phyloP scores from a whole-genome alignment of 2,113 vertebrate genomes.

The Tricholaema leucomelas region DNA sequence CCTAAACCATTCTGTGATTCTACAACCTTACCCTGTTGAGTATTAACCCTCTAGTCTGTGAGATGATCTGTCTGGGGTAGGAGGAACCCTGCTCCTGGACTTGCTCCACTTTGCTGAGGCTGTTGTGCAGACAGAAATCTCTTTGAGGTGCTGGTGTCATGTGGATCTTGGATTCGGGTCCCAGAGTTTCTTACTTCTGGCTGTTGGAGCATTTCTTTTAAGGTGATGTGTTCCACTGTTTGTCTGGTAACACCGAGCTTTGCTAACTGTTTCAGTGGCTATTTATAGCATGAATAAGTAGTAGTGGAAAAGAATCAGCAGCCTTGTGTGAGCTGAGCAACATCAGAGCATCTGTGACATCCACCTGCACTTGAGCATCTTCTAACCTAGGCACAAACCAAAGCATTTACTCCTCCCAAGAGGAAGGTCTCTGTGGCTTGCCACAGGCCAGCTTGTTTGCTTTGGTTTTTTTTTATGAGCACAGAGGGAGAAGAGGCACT shows the following conservation, averaged over 20 bases:
- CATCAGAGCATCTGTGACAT: neutral
- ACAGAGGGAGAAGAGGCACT: neutral
- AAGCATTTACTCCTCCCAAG: neutral
- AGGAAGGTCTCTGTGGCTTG: neutral
- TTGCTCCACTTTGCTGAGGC: neutral
- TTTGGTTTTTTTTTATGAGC: neutral
- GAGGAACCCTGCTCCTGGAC: neutral
- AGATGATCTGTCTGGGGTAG: neutral
- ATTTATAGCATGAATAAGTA: neutral
- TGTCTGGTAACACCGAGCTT: neutral
- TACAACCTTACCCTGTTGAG: neutral
- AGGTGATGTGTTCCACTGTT: neutral
- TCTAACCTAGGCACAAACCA: neutral
- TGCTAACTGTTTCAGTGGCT: neutral
- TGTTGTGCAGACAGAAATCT: neutral
- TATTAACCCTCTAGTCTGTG: neutral
- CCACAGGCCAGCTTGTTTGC: neutral
- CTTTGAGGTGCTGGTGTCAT: neutral
- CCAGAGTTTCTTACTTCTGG: neutral
- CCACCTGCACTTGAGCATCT: accelerated
- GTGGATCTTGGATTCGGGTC: neutral
- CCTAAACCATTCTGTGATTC: too few species aligned
- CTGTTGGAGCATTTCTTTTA: neutral
- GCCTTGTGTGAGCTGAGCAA: neutral
- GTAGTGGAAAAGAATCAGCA: neutral